A percentile compares a stretch with the other conserved stretches of the same genome.
Conservation (phyloP, 2,888 invertebrate species). For the Drosophila niveifrons region DNA sequence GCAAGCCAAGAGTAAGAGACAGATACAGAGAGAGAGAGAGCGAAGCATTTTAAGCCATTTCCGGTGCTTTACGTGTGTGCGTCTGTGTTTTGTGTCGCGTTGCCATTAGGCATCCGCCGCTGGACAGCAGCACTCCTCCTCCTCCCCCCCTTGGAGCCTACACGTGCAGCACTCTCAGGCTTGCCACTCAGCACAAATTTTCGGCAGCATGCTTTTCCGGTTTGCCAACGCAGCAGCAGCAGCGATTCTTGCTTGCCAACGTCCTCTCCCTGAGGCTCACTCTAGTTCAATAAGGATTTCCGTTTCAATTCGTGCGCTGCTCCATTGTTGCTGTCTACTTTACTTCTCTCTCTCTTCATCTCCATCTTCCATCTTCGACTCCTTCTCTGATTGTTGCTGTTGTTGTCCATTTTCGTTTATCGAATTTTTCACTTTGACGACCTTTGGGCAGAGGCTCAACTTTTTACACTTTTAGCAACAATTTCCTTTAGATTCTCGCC, state of each 20-base stretch:
- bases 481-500: slow-evolving; percentile 45
- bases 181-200: slow-evolving; percentile 80
- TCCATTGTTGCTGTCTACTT: slow-evolving; percentile 50
- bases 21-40: slow-evolving; percentile 3
- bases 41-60: slow-evolving; percentile 68
- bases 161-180: slow-evolving; percentile 57
- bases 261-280: slow-evolving; percentile 42
- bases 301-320: slow-evolving; percentile 80
- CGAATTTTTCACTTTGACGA: slow-evolving; percentile 79
- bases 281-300: slow-evolving; percentile 84
- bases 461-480: slow-evolving; percentile 78
- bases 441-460: slow-evolving; percentile 68
- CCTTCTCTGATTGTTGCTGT: slow-evolving; percentile 16
- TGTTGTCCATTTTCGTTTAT: slow-evolving; percentile 69
- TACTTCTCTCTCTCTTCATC: background rate
- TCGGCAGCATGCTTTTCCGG: slow-evolving; percentile 78
- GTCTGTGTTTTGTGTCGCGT: slow-evolving; percentile 65
- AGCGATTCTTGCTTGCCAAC: slow-evolving; percentile 27
- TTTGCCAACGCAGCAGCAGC: slow-evolving; percentile 72
- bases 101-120: slow-evolving; percentile 77
- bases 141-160: slow-evolving; percentile 4
- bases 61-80: slow-evolving; percentile 47
- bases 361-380: background rate
- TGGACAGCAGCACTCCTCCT: slow-evolving; percentile 51
- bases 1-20: slow-evolving; percentile 27